These are phyloP conservation scores for Orthonyx spaldingii DNA, from an alignment of 2,113 vertebrate genomes.

Conservation along the genomic window DNA sequence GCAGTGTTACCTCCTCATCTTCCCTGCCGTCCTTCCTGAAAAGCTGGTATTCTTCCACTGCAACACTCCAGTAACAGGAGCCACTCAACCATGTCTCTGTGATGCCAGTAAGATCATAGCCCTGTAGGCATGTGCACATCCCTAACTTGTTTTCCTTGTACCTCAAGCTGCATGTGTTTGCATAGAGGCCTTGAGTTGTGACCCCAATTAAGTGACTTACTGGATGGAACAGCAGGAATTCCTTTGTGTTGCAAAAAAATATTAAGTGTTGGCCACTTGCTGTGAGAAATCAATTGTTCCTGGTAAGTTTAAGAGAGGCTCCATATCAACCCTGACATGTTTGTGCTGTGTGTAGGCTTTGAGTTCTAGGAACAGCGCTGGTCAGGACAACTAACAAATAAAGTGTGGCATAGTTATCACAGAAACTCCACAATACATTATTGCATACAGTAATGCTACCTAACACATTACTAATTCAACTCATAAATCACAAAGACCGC, in stretches of 20 bases:
- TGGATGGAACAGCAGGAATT: neutral
- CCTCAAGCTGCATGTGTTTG: neutral
- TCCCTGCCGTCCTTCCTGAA: neutral
- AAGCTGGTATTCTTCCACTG: neutral
- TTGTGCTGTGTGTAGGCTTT: neutral
- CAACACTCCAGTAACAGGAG: neutral
- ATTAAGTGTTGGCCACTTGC: neutral
- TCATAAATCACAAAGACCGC: neutral
- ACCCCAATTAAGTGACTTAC: neutral
- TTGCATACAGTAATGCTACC: neutral
- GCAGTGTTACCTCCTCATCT: neutral
- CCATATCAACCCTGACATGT: fast-evolving
- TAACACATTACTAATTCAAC: neutral
- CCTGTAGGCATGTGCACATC: fast-evolving
- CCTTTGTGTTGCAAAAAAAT: neutral
- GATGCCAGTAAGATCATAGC: neutral
- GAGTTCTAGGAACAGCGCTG: neutral
- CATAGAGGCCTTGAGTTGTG: neutral
- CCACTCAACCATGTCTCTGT: neutral
- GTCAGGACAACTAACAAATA: neutral
- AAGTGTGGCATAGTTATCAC: neutral
- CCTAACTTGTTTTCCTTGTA: neutral
- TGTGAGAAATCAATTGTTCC: neutral
- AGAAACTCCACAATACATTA: neutral
- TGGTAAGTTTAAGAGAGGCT: neutral